A percentile compares a stretch with the other conserved stretches of the same genome.
Conservation (phyloP, 2,113 vertebrate genomes). For the Myxocyprinus asiaticus region DNA sequence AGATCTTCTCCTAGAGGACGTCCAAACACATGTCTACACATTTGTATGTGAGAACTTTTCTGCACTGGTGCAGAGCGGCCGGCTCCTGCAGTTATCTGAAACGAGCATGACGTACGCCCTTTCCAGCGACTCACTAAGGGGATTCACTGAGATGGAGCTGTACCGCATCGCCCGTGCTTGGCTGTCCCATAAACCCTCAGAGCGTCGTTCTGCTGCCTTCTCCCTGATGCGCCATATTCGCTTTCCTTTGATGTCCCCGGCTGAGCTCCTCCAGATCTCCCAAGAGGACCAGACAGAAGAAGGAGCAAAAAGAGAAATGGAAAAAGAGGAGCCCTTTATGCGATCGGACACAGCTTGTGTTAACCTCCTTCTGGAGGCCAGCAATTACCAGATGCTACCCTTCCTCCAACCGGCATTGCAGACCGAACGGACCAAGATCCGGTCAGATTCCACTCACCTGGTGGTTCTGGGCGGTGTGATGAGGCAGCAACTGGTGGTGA, state of each 20-base stretch:
- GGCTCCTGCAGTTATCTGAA: constrained; percentile 69
- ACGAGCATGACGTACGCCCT: constrained; percentile 68
- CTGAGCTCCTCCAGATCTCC: constrained; percentile 78
- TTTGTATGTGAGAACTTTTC: constrained; percentile 76
- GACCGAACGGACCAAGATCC: constrained; percentile 77
- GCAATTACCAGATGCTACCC: constrained; percentile 84
- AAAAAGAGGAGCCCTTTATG: constrained; percentile 64
- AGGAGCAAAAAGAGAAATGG: not conserved
- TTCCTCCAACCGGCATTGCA: constrained; percentile 79
- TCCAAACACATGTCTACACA: constrained; percentile 70
- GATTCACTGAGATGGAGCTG: constrained; percentile 77
- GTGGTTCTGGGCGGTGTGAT: constrained; percentile 79
- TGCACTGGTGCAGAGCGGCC: constrained; percentile 62
- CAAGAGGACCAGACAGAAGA: constrained; percentile 69
- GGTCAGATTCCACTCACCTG: constrained; percentile 74
- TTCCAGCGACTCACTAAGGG: constrained; percentile 70
- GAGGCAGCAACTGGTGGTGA: constrained; percentile 81
- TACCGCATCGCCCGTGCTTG: constrained; percentile 73
- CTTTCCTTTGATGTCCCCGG: constrained; percentile 78
- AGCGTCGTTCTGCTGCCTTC: constrained; percentile 60
- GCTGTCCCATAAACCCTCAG: constrained; percentile 65
- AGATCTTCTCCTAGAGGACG: constrained; percentile 73
- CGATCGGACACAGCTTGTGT: constrained; percentile 74
- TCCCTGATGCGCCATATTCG: constrained; percentile 76
- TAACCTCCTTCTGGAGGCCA: constrained; percentile 81